phyloP scores from a whole-genome alignment of 2,888 invertebrate species.

The Orthosia cruda region DNA sequence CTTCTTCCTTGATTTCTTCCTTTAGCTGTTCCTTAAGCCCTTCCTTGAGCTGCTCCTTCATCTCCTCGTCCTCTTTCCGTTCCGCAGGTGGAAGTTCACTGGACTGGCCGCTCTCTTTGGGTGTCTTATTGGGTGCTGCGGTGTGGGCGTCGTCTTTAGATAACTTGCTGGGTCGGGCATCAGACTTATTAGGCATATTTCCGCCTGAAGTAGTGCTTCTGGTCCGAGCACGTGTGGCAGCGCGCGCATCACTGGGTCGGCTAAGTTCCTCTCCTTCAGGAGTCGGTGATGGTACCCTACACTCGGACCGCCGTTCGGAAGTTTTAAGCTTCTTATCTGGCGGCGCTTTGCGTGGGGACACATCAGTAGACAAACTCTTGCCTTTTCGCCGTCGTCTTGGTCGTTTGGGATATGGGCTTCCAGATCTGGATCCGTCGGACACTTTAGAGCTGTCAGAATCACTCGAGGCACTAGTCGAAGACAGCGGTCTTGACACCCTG shows the following conservation, averaged over 20 bases:
- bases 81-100: slow-evolving; percentile 92
- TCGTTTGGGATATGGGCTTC: slow-evolving; percentile 86
- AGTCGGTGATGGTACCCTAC: slow-evolving; percentile 94
- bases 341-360: slow-evolving; percentile 93
- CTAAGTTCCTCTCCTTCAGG: slow-evolving; percentile 95
- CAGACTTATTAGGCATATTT: slow-evolving; percentile 93
- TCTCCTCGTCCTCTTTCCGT: slow-evolving; percentile 93
- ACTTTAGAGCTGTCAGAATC: slow-evolving; percentile 91
- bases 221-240: slow-evolving; percentile 93
- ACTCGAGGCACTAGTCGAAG: slow-evolving; percentile 92
- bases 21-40: neutral
- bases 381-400: slow-evolving; percentile 87
- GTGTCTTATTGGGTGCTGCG: slow-evolving; percentile 87
- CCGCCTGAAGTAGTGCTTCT: slow-evolving; percentile 93
- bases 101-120: slow-evolving; percentile 92
- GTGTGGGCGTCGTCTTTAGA: slow-evolving; percentile 84
- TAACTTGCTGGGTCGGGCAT: slow-evolving; percentile 90
- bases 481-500: slow-evolving; percentile 94
- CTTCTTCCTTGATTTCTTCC: slow-evolving; percentile 66
- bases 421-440: slow-evolving; percentile 84
- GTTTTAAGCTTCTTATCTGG: slow-evolving; percentile 96
- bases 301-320: slow-evolving; percentile 95
- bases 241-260: slow-evolving; percentile 87
- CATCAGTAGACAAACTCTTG: slow-evolving; percentile 84
- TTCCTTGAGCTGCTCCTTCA: slow-evolving; percentile 81